Evolutionary conservation across 2,797 vertebrate genomes (phyloP), one percentile per base, ranked within the genome.

Genomic region (Karalla daura): DNA sequence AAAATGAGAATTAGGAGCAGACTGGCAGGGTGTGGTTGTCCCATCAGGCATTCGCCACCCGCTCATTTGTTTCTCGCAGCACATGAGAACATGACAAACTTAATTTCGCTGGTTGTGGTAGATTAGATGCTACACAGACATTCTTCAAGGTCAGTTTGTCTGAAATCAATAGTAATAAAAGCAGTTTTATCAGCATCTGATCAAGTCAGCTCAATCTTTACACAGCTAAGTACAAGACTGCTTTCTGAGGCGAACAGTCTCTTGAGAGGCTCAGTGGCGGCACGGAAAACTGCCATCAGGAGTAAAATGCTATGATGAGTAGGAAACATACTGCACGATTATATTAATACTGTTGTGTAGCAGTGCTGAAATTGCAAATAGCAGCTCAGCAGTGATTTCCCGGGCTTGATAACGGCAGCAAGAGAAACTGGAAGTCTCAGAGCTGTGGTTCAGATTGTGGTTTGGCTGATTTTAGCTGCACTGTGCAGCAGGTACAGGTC

Each of bases 1-100:
- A 62, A 85, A 82, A 85, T 74, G 65, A 80, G 78, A 87, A 74
- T 82, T 51, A 78, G 58, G 88, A 59, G 68, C 64, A 56, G 77
- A 60, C 65, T 68, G 69, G 63, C 70, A 67, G 87, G 84, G 63
- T 76, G 63, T 45, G 78, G 68, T 60, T 47, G 23, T 72, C 68
- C 62, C 65, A 80, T 69, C 35, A 55, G 52, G 28, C 47, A 7
- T 20, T 37, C n/a, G 13, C 13, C 3, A 13, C 68, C 49, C 61
- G 24, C 61, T 61, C 15, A 11, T 69, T 68, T 56, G 27, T 63
- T 39, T 59, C 51, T 54, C 4, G n/a, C n/a, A 43, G 60, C 23
- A 46, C 39, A 37, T 36, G 32, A 52, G 61, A 33, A 70, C 53
- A 66, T 41, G 23, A 69, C 25, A 44, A 43, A 75, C 59, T n/a